Conservation (phyloP, 2,888 invertebrate genomes). For the Eutolmus rufibarbis region DNA sequence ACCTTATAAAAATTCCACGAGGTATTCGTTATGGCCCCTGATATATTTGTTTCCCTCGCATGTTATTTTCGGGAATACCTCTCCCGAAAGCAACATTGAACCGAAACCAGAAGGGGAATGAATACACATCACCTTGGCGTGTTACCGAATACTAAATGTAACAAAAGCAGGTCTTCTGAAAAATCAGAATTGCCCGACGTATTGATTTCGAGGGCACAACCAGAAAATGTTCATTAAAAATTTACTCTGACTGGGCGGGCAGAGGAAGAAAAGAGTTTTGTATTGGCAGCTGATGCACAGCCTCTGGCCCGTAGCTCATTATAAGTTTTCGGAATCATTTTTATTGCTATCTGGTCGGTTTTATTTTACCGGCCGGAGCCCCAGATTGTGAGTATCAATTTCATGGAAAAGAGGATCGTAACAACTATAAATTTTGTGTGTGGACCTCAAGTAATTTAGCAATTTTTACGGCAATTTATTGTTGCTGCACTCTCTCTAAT, state of each 20-base stretch:
- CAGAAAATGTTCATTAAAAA: background rate
- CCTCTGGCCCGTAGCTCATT: background rate
- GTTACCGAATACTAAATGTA: slow-evolving; percentile 1
- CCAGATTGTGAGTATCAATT: background rate
- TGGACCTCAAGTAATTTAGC: background rate
- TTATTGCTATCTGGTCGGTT: background rate
- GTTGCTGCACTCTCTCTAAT: background rate
- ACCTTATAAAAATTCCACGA: slow-evolving; percentile 34
- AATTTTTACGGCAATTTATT: background rate
- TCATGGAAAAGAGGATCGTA: background rate
- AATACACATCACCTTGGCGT: background rate
- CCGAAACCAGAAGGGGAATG: background rate
- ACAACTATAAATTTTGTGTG: background rate
- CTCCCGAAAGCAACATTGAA: slow-evolving; percentile 2
- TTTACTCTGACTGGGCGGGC: background rate
- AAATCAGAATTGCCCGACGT: background rate
- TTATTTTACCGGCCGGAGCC: background rate
- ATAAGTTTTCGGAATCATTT: background rate
- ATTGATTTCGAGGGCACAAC: background rate
- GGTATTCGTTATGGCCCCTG: background rate
- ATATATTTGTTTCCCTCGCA: slow-evolving; percentile 20
- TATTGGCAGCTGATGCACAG: background rate
- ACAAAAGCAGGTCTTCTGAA: background rate
- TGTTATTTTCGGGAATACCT: slow-evolving; percentile 11
- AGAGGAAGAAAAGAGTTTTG: background rate